A percentile compares a stretch with the other conserved stretches of the same genome.
phyloP scores from a whole-genome alignment of 2,888 invertebrate genomes.

The Spodoptera picta region DNA sequence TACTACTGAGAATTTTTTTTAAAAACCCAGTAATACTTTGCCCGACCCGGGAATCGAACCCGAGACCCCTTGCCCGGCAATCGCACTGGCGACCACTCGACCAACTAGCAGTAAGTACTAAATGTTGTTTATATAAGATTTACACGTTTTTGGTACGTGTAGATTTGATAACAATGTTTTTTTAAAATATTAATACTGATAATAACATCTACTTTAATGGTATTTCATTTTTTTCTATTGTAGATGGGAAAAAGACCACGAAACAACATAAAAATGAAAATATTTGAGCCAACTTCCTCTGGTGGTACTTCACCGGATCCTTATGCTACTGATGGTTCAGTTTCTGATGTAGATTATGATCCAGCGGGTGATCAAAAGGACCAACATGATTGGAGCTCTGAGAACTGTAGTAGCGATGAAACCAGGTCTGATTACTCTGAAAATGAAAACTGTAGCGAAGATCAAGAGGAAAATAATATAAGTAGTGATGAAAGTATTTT shows the following conservation, averaged over 20 bases:
- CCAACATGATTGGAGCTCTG: slow-evolving; percentile 6
- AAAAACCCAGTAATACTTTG: too few relatives aligned
- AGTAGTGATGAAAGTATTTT: slow-evolving; percentile 9
- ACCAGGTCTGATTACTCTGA: slow-evolving; percentile 6
- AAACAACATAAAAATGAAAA: not conserved
- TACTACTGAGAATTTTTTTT: too few relatives aligned
- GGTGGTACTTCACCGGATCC: slow-evolving; percentile 1
- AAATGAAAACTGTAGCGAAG: slow-evolving; percentile 7
- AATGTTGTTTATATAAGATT: too few relatives aligned
- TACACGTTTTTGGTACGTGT: too few relatives aligned
- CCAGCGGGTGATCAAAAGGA: slow-evolving; percentile 9
- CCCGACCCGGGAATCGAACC: too few relatives aligned
- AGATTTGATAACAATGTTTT: too few relatives aligned
- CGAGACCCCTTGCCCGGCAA: too few relatives aligned
- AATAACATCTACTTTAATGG: not conserved
- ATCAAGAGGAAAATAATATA: slow-evolving; percentile 7
- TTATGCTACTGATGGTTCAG: slow-evolving; percentile 11
- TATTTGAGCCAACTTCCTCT: too few relatives aligned
- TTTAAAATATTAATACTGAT: too few relatives aligned
- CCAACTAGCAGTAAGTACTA: too few relatives aligned
- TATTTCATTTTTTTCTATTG: not conserved
- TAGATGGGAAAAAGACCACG: slow-evolving; percentile 14
- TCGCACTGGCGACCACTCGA: too few relatives aligned
- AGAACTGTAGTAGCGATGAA: slow-evolving; percentile 6
- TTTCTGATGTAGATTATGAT: slow-evolving; percentile 10